These are phyloP conservation scores for Xenops minutus DNA, from an alignment of 2,797 vertebrate species.

Conservation along the genomic window DNA sequence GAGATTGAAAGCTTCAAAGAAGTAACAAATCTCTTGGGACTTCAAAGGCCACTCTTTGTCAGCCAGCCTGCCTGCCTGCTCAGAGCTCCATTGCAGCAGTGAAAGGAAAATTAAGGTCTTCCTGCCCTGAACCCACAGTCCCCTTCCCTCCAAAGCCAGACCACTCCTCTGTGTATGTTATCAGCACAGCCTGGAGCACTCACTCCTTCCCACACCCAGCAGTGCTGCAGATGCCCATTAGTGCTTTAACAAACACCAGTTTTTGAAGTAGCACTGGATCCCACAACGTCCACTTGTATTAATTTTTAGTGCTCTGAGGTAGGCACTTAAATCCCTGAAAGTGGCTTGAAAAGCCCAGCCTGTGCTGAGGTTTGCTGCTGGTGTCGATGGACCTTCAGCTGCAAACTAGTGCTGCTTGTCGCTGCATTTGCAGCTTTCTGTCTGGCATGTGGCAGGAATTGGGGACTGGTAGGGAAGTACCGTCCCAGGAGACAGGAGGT, in stretches of 20 bases:
- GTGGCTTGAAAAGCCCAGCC: neutral
- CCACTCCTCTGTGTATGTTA: accelerated
- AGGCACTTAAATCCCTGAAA: neutral
- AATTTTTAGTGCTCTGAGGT: neutral
- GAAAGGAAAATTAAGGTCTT: neutral
- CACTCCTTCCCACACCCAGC: neutral
- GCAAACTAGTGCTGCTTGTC: neutral
- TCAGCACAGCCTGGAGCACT: neutral
- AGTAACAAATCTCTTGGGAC: neutral
- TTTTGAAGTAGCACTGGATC: neutral
- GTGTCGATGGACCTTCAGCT: neutral
- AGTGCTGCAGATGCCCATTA: neutral
- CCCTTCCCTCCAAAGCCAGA: neutral
- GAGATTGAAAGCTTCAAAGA: neutral
- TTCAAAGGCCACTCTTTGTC: neutral
- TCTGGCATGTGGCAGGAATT: neutral
- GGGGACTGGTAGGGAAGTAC: neutral
- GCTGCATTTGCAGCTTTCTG: neutral
- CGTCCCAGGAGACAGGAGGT: accelerated
- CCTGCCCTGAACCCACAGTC: neutral
- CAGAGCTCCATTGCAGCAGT: neutral
- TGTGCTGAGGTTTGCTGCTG: neutral
- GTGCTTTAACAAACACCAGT: neutral
- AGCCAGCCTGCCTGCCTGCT: neutral
- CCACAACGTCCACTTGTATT: neutral